Evolutionary conservation across 2,113 vertebrate species (phyloP).

Genomic region (Jaculus jaculus): DNA sequence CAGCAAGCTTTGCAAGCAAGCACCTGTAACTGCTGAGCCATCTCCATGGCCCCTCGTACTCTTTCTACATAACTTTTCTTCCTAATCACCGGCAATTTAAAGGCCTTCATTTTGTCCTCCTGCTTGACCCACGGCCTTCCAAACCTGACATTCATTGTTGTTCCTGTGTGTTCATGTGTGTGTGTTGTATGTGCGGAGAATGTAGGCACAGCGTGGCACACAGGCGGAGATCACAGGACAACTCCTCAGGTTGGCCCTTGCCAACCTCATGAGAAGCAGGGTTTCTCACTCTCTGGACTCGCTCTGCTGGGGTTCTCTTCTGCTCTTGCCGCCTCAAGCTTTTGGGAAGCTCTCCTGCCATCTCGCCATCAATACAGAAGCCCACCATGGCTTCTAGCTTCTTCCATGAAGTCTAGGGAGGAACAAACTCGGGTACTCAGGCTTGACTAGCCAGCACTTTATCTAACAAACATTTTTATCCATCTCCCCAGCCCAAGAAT

Average conservation of each 20-base stretch:
- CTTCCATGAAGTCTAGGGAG: not conserved
- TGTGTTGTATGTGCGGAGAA: not conserved
- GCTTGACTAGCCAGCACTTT: not conserved
- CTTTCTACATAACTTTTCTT: not conserved
- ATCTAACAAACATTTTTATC: no score
- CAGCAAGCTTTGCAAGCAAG: no score
- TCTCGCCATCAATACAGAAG: no score
- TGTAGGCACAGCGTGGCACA: not conserved
- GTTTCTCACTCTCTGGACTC: no score
- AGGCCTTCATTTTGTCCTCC: not conserved
- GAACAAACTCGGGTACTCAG: not conserved
- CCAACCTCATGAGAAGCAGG: no score
- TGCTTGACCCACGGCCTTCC: no score
- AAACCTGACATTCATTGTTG: not conserved
- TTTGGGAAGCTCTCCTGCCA: not conserved
- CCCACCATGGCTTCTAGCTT: no score
- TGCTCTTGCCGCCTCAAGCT: no score
- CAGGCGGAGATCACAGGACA: not conserved
- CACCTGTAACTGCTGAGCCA: no score
- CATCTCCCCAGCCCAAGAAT: not conserved
- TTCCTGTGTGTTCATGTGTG: not conserved
- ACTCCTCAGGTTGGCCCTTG: not conserved
- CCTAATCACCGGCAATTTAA: not conserved
- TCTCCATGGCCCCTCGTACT: no score
- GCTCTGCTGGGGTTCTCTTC: no score